Evolutionary conservation across 1,140 invertebrate genomes (phyloP).

Genomic region (Drosophila auraria): DNA sequence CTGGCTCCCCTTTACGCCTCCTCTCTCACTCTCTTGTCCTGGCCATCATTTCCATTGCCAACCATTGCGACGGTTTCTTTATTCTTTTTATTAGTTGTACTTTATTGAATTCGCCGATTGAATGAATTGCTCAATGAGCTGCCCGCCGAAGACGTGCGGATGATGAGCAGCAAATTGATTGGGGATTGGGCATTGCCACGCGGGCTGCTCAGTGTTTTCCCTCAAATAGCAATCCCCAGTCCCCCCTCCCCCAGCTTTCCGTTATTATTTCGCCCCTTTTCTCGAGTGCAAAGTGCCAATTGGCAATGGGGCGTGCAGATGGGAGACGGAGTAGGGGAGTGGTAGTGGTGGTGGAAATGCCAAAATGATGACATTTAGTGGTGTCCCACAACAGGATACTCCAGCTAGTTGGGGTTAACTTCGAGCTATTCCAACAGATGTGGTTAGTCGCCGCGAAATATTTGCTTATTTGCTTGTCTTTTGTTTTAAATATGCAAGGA

Average conservation of each 20-base stretch:
- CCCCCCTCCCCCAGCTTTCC: neutral
- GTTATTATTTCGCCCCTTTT: constrained; percentile 9
- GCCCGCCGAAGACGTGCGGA: constrained; percentile 41
- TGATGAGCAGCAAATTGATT: constrained; percentile 48
- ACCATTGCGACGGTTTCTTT: constrained; percentile 56
- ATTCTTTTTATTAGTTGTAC: constrained; percentile 81
- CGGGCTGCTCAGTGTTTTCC: constrained; percentile 3
- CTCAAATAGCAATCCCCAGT: neutral
- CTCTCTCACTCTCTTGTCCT: neutral
- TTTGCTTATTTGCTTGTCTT: neutral
- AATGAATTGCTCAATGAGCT: constrained; percentile 81
- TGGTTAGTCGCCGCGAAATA: neutral
- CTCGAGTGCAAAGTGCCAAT: constrained; percentile 27
- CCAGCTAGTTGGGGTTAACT: neutral
- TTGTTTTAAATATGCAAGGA: neutral
- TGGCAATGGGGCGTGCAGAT: constrained; percentile 11
- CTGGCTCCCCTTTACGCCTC: constrained; percentile 13
- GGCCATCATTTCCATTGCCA: constrained; percentile 54
- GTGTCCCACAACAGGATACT: constrained; percentile 18
- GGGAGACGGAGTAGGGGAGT: neutral
- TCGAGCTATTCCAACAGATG: neutral
- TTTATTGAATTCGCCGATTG: constrained; percentile 81
- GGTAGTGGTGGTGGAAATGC: constrained; percentile 3
- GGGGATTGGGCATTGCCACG: constrained; percentile 36
- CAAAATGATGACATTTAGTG: constrained; percentile 52